Base-by-base conservation (phyloP, 2,888 invertebrate genomes). In the Epinotia demarniana region DNA sequence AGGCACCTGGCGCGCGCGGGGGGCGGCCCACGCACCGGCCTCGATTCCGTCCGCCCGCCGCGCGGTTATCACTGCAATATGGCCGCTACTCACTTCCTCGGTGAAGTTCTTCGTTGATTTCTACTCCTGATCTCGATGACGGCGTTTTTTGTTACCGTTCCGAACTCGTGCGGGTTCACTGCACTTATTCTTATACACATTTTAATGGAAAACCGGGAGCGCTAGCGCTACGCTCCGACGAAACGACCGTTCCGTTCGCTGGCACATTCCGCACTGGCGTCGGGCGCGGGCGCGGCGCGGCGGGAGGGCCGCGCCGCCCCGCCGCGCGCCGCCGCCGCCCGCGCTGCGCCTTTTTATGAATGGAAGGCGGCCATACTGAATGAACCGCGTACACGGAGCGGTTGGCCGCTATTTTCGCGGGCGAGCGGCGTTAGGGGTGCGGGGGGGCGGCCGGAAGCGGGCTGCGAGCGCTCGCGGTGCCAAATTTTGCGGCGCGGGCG, bases 361-460 rank as follows among this genome's bases (percentile, higher is more conserved):
- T 96, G 95, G 95, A 95, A 95, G 95, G 95, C 95, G 95, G 95
- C 95, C 95, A 95, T 95, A 93, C 95, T 95, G 95, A 95, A 95
- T 95, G 95, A 95, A 95, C 94, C 95, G 95, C 94, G 94, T 94
- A 94, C 94, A 94, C 94, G 87, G 93, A 93, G 93, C 93, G 92
- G 93, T 92, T 92, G 92, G 93, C 91, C 92, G 93, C 93, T 93
- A 93, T 93, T 93, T 92, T 91, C 89, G 93, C 93, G 92, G 90
- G 91, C 90, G 89, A 89, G 85, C 89, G 90, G 86, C 87, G 89
- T 82, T 86, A 86, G 90, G 88, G 90, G 89, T 85, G 87, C 88
- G 90, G 90, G 91, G 91, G 89, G 90, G 90, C 89, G 92, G 91
- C 91, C 93, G 93, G 93, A 92, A 93, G 92, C 91, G 91, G 86